Base-by-base conservation (phyloP, 2,888 invertebrate species). In the Tromatobia lineatoria region DNA sequence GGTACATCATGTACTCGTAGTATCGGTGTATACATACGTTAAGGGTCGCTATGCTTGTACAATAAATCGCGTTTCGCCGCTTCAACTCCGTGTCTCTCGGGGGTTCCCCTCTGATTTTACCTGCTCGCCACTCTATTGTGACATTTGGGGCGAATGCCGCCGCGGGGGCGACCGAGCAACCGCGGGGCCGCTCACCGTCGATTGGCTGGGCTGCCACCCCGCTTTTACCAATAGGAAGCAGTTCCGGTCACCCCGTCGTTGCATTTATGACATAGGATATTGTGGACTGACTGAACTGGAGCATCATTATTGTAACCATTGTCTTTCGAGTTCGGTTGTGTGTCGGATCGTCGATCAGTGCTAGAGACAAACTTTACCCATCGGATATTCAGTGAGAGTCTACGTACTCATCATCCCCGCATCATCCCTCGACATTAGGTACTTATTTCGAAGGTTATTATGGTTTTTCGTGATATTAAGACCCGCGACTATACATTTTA, bases 221-320 rank as follows among this genome's bases (percentile, higher is more conserved):
- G 86, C 85, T 85, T 85, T 89, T 88, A 88, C 92, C 92, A 92
- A 92, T 92, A 77, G 90, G 88, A 90, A 87, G 77, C 88, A 85
- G 85, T 89, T 87, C 87, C 86, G 83, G 83, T 87, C 88, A 90
- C 88, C 88, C 88, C 59, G 83, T 75, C 64, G 75, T 74, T 82
- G 84, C 82, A 88, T 90, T 91, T 88, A 85, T 89, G 86, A 89
- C 87, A 88, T 88, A 83, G 88, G 86, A 88, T 86, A 89, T 85
- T 82, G 77, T 86, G 85, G 83, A 86, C 85, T 80, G 82, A 88
- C 80, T 87, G 80, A 90, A 89, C 90, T 87, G 90, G 91, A 91
- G 87, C 92, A 93, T 92, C 92, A 92, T 87, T 90, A 83, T 88
- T 70, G 73, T 84, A 76, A 82, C 87, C 87, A 91, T 92, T 92